Evolutionary conservation across 2,888 invertebrate species (phyloP), one percentile per base, ranked within the genome.

Genomic region (Halocaridina rubra): DNA sequence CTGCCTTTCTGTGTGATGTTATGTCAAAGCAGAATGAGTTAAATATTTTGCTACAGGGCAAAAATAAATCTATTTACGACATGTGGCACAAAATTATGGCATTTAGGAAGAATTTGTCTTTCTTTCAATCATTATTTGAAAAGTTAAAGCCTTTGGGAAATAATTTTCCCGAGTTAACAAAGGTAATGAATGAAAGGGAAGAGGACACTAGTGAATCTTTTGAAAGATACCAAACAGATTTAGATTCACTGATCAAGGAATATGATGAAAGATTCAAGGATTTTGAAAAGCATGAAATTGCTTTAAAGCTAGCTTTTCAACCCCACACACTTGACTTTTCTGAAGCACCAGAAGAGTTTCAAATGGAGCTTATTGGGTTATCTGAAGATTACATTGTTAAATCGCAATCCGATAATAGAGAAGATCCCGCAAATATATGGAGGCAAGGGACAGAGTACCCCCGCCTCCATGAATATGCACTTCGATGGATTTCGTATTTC

Each of bases 1-100:
- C 32, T 79, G 79, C 79, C n/a, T 79, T 67, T 7, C 13, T 79
- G 27, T 79, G 79, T 79, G 79, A 67, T 67, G 46, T 79, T 22
- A 67, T 79, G 64, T 67, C 53, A 79, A 67, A 79, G 33, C 64
- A 79, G 32, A 67, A 67, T 29, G 67, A 69, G 24, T 79, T 79
- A 30, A 79, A 67, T 32, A 64, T 79, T 67, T 79, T 67, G 32
- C 8, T 79, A 30, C 79, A n/a, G 33, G 79, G 67, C 27, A 29
- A 67, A 79, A 33, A 32, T 67, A 79, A 79, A 64, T 67, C 79
- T 67, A 79, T 69, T 24, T 61, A 67, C 27, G 19, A 64, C 19
- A 46, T 79, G 64, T 67, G 24, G 19, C 75, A 76, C 29, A 79
- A 79, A 67, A 79, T 79, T 79, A 29, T 32, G 32, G 61, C 67